Base-by-base conservation (phyloP, 2,888 invertebrate genomes). In the Nasonia oneida region DNA sequence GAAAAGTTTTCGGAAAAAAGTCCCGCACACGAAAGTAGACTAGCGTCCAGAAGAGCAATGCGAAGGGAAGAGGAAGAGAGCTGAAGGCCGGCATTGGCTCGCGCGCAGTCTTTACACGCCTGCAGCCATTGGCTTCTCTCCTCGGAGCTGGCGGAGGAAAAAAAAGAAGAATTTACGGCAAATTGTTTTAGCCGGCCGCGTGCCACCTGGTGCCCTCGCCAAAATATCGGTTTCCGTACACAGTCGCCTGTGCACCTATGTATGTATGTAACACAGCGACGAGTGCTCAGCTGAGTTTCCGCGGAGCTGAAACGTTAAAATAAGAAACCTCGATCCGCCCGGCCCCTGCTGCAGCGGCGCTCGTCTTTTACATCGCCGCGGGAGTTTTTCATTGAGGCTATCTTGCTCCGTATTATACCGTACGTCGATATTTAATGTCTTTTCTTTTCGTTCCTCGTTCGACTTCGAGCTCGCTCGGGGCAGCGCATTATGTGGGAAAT, bases 161-260 rank as follows among this genome's bases (percentile, higher is more conserved):
- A 33, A 39, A 71, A 79, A 42, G 89, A 79, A 42, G 89, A 92
- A 92, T 92, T 93, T 93, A 92, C 91, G 90, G 90, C 90, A 91
- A 92, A 92, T 92, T 92, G 91, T 92, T 93, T 92, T 90, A 91
- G 90, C 90, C 91, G 90, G 50, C 67, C 23, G 57, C 23, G 70
- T 88, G 88, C 89, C 93, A 93, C 91, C 93, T 92, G 93, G 90
- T 92, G 91, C 75, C 57, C n/a, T 10, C 57, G 3, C 23, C 90
- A 88, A 90, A 90, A 92, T 90, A 91, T 89, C 76, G 39, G 39
- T 81, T 47, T 81, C 61, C 39, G 57, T 73, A 47, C 12, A 47
- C 12, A 6, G 8, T 37, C 37, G 37, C 37, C 3, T 6, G 2
- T 10, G 12, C 33, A 75, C 29, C 29, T 57, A 75, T 18, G 18